Base-by-base conservation (phyloP, 2,888 invertebrate species). In the Byasa hedistus region DNA sequence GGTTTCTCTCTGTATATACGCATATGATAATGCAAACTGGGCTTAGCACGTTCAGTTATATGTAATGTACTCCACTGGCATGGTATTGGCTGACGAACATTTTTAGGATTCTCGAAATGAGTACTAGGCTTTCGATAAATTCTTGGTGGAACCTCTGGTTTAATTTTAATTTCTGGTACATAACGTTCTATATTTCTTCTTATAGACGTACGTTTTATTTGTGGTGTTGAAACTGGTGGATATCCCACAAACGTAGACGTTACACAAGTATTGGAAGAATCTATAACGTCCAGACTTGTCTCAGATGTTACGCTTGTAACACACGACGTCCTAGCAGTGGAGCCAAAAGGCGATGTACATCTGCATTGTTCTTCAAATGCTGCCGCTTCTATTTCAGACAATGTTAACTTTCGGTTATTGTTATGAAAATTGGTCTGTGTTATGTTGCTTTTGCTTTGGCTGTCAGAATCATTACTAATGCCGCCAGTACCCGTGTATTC, bases 331-430 rank as follows among this genome's bases (percentile, higher is more conserved):
- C 95, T 88, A 1, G 95, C 95, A 0, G 95, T 95, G 2, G 95
- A 95, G 19, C 94, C 95, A 76, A 95, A 95, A 0, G 95, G 95
- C 1, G 95, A 95, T 1, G 94, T 94, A 78, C 95, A 95, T 68
- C 94, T 92, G 79, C 95, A 95, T 74, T 95, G 94, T 67, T 94
- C 93, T 81, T 95, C 95, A 76, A 93, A 95, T 68, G 93, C 93
- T 48, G 92, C 92, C 5, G 92, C 92, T 75, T 93, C 93, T 60
- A 93, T 92, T 80, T 94, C 93, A 15, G 93, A 93, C 58, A 93
- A 76, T 0, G 93, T 93, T 57, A 93, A 78, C 66, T 89, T 86
- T 68, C 88, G 83, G 54, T 87, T 82, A 65, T 79, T 81, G 22
- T 81, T 79, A 69, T 85, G 83, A 68, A 82, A 86, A 60, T 79